Conservation (phyloP, 2,797 vertebrate genomes). For the Psittacula echo region DNA sequence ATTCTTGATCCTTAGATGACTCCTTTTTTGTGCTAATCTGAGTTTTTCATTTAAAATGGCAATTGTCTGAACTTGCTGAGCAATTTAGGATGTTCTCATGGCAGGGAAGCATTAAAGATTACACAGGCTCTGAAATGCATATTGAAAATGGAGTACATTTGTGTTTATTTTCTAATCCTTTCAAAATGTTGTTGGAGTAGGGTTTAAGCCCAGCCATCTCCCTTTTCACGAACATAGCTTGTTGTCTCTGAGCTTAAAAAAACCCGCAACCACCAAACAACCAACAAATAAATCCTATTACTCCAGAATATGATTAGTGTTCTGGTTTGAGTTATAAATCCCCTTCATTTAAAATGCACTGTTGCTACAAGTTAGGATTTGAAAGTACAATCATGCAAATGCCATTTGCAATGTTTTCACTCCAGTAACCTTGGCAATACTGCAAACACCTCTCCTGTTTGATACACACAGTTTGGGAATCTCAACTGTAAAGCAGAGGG, state of each 20-base stretch:
- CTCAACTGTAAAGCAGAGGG: slow-evolving; percentile 38
- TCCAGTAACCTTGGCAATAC: slow-evolving; percentile 72
- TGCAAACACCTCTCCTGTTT: slow-evolving; percentile 68
- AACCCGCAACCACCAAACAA: slow-evolving; percentile 31
- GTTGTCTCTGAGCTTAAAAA: slow-evolving; percentile 52
- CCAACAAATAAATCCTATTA: slow-evolving; percentile 73
- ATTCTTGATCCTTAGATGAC: not conserved
- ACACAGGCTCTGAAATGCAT: not conserved
- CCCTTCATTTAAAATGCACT: slow-evolving; percentile 73
- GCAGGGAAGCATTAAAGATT: slow-evolving; percentile 25
- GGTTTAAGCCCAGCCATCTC: slow-evolving; percentile 32
- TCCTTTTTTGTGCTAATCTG: slow-evolving; percentile 21
- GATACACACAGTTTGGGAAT: slow-evolving; percentile 56
- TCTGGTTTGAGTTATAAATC: slow-evolving; percentile 72
- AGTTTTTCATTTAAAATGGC: slow-evolving; percentile 47
- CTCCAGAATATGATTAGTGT: slow-evolving; percentile 69
- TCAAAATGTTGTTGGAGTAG: slow-evolving; percentile 32
- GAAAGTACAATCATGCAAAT: slow-evolving; percentile 74
- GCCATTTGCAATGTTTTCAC: slow-evolving; percentile 72
- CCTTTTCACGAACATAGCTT: slow-evolving; percentile 28
- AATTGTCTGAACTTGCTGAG: slow-evolving; percentile 59
- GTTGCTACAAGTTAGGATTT: slow-evolving; percentile 73
- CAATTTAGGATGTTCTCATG: slow-evolving; percentile 38
- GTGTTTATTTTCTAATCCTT: slow-evolving; percentile 53
- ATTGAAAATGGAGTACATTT: slow-evolving; percentile 30